Conservation (phyloP, 2,797 vertebrate genomes). For the Loris lydekkerianus region DNA sequence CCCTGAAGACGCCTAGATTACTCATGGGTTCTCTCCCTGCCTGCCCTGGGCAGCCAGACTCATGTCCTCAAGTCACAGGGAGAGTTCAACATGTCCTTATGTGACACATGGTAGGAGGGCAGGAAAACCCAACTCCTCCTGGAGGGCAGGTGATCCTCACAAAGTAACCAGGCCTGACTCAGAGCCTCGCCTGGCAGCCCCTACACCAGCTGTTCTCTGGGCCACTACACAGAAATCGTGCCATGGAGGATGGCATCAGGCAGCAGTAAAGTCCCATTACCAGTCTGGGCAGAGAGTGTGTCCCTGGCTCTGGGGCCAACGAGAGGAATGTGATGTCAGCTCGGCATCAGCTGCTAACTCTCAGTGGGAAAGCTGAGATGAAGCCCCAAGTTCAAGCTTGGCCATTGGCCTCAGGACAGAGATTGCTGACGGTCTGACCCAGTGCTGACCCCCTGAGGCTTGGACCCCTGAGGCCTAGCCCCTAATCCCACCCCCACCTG, state of each 20-base stretch:
- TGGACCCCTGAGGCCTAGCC: neutral
- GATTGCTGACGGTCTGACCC: neutral
- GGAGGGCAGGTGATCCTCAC: slow-evolving; percentile 62
- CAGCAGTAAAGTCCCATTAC: neutral
- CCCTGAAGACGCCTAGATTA: slow-evolving; percentile 7
- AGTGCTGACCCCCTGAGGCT: neutral
- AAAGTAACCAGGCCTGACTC: slow-evolving; percentile 73
- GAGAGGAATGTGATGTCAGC: slow-evolving; percentile 47
- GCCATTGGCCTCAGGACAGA: neutral
- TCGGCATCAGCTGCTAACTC: slow-evolving; percentile 72
- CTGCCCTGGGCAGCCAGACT: neutral
- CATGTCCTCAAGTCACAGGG: slow-evolving; percentile 50
- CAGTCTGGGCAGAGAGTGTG: neutral
- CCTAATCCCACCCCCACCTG: neutral
- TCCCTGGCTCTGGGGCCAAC: slow-evolving; percentile 39
- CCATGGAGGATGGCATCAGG: neutral
- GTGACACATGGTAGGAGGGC: slow-evolving; percentile 46
- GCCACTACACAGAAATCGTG: slow-evolving; percentile 25
- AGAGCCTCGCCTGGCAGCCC: slow-evolving; percentile 25
- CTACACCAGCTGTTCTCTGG: neutral
- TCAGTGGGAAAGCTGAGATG: slow-evolving; percentile 63
- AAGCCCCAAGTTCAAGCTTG: slow-evolving; percentile 39
- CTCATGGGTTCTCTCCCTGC: neutral
- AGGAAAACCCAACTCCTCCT: slow-evolving; percentile 56
- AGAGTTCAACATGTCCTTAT: slow-evolving; percentile 66